Base-by-base conservation (phyloP, 2,888 invertebrate genomes). In the Chrysolina oricalcia region DNA sequence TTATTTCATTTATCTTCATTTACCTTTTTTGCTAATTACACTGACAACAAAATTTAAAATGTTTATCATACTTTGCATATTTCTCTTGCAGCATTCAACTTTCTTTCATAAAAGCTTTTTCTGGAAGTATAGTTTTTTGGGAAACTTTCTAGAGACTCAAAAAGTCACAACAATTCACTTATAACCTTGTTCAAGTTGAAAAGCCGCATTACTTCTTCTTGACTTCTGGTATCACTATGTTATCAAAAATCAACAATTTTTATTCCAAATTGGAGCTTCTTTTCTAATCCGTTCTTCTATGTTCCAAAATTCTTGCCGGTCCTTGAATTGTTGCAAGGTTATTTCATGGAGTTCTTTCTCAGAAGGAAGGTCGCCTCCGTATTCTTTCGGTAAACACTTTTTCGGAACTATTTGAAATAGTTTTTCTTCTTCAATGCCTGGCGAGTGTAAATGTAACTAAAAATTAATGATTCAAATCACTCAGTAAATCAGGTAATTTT, bases 361-460 rank as follows among this genome's bases (percentile, higher is more conserved):
- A 0, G 90, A 80, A 0, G 89, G 89, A 0, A 90, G 87, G 8
- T 91, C 90, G 9, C 93, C 93, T 59, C 93, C 93, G 78, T 93
- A 93, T 81, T 93, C 93, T 85, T 89, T 88, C 0, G 89, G 89
- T 64, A 89, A 78, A 72, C 88, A 86, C 73, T 89, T 86, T 66
- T 85, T 75, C 0, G 89, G 89, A 15, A 89, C 89, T 11, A 90
- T 87, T 1, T 91, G 87, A 83, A 91, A 91, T 80, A 92, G 91
- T 65, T 90, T 90, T 56, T 83, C 83, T 65, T 78, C 70, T n/a
- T 65, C 89, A 19, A 91, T 90, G 53, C 89, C 90, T 75, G 91
- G 89, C 72, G 90, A 89, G 87, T 93, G 92, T 82, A 93, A 90
- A 85, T 92, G 91, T 48, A 93, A 87, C 93, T 93, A 64, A 68